Base-by-base conservation (phyloP, 2,888 invertebrate species). In the Trichogramma evanescens region DNA sequence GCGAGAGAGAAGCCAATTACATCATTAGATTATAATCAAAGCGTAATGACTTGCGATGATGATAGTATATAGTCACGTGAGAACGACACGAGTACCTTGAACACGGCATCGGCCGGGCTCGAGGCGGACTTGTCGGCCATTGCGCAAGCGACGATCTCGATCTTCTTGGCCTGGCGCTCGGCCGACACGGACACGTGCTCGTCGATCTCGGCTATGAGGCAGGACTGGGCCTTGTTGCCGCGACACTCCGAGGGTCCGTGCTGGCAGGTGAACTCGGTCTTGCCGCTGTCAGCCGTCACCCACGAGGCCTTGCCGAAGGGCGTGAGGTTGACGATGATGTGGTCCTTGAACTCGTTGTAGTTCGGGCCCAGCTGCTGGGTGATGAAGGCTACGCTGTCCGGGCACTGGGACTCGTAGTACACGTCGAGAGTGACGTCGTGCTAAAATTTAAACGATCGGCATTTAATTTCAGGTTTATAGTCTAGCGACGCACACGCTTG, bases 351-450 rank as follows among this genome's bases (percentile, higher is more conserved):
- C 10, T 59, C 51, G 53, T 71, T 26, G 71, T 80, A 82, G 0
- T 74, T 71, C 0, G 82, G 80, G 48, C 73, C 69, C 5, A 84
- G 70, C 67, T 83, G 81, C 3, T 73, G 67, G 1, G 62, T 74
- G 40, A 84, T 75, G 66, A 82, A 83, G 39, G 67, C 64, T 4
- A 76, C 76, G 64, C 83, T 83, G 69, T 83, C 82, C 0, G 80
- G 79, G 67, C 84, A 84, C 10, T 83, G 71, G 2, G 82, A 74
- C 70, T 84, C 84, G 67, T 84, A 84, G 69, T 81, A 83, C 8
- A 84, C 74, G 1, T 78, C 75, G 2, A 83, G 78, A 3, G 74
- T 71, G 8, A 79, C n/a, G 26, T 26, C 26, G 26, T 26, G 26
- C 26, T 5, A 62, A 40, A 0, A 63, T 66, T 5, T 62, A 67